Percentiles rank a stretch among this genome's conserved stretches.
Conservation (phyloP, 1,140 invertebrate genomes). For the Anoplophora glabripennis region DNA sequence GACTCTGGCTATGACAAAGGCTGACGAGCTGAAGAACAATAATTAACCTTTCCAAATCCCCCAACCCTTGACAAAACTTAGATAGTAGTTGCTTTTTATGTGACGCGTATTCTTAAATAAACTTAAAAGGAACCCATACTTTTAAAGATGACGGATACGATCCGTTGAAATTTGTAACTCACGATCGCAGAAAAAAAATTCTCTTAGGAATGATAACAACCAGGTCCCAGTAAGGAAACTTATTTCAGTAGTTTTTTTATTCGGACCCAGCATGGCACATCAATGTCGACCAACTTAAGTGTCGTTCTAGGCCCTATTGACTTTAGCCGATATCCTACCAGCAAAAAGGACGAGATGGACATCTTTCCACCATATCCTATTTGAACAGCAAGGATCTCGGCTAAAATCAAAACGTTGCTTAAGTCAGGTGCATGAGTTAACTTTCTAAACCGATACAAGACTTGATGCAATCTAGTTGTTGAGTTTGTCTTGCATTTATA, state of each 20-base stretch:
- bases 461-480: too few species aligned
- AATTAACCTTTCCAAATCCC: constrained; percentile 5
- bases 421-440: too few species aligned
- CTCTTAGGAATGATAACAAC: constrained; percentile 20
- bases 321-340: constrained; percentile 6
- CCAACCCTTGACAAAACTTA: constrained; percentile 9
- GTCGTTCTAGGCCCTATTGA: constrained; percentile 34
- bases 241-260: not conserved
- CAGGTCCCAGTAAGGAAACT: too few species aligned
- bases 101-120: constrained; percentile 17
- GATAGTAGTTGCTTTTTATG: constrained; percentile 20
- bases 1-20: constrained; percentile 14
- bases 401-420: too few species aligned
- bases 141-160: constrained; percentile 30
- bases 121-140: constrained; percentile 16
- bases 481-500: too few species aligned
- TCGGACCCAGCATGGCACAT: constrained; percentile 2
- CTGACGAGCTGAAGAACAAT: constrained; percentile 11
- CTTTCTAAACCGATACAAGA: too few species aligned
- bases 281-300: constrained; percentile 22
- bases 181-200: constrained; percentile 23
- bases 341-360: too few species aligned
- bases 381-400: too few species aligned
- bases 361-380: too few species aligned
- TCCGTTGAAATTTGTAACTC: constrained; percentile 6